phyloP scores from a whole-genome alignment of 92 coral and sea anemone genomes.

The Porites rus region DNA sequence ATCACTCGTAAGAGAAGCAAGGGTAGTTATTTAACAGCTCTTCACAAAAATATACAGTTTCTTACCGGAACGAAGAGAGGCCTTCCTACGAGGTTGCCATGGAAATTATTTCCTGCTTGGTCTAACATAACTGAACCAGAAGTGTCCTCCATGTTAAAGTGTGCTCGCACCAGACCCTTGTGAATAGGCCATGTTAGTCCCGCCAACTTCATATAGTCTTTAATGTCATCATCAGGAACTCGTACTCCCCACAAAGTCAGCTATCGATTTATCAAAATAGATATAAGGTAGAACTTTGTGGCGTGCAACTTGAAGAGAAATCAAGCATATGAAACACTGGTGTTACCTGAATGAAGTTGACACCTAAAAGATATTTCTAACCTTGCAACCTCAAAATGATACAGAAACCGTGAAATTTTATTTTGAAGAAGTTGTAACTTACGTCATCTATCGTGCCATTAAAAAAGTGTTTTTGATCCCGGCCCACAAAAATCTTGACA shows the following conservation, averaged over 20 bases:
- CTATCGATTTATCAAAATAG: slow-evolving; percentile 30
- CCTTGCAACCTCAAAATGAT: background rate
- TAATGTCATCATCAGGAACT: slow-evolving; percentile 80
- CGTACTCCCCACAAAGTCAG: slow-evolving; percentile 90
- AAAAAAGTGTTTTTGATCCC: slow-evolving; percentile 68
- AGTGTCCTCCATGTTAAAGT: slow-evolving; percentile 88
- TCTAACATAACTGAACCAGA: slow-evolving; percentile 68
- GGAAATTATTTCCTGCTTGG: slow-evolving; percentile 71
- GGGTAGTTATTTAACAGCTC: background rate
- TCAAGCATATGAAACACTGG: no score
- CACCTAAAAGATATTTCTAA: no score
- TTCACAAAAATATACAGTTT: background rate
- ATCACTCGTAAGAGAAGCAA: background rate
- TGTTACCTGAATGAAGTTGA: no score
- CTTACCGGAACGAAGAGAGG: slow-evolving; percentile 90
- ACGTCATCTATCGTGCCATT: slow-evolving; percentile 95
- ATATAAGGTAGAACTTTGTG: background rate
- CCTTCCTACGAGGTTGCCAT: slow-evolving; percentile 83
- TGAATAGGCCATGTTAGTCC: slow-evolving; percentile 98
- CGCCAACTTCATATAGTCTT: slow-evolving; percentile 87
- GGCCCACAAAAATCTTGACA: slow-evolving; percentile 73
- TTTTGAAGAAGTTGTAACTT: slow-evolving; percentile 39
- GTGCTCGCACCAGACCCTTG: slow-evolving; percentile 93
- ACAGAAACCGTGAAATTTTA: background rate
- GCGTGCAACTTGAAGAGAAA: background rate